Conservation (phyloP, 2,888 invertebrate genomes). For the Horisme vitalbata region DNA sequence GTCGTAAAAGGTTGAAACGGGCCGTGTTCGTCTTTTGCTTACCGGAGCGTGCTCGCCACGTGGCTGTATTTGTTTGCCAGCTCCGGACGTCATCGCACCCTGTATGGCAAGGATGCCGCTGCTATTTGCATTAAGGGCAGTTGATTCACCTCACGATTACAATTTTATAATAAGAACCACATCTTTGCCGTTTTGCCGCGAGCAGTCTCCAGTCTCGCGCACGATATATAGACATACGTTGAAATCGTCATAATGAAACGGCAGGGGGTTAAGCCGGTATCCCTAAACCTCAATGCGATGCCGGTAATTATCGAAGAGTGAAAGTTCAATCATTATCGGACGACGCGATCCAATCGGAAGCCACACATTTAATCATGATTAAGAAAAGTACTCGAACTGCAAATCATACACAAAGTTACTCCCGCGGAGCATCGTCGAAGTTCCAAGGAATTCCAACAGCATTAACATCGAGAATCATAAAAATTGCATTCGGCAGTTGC, state of each 20-base stretch:
- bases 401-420: constrained; percentile 40
- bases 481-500: constrained; percentile 33
- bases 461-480: constrained; percentile 33
- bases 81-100: constrained; percentile 66
- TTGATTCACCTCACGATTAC: constrained; percentile 54
- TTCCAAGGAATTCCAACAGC: constrained; percentile 24
- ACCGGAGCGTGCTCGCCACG: constrained; percentile 61
- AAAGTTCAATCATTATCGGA: constrained; percentile 71
- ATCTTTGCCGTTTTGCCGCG: constrained; percentile 6
- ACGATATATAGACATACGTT: constrained; percentile 25
- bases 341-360: constrained; percentile 61
- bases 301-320: constrained; percentile 71
- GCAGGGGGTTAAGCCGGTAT: constrained; percentile 44
- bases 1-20: constrained; percentile 81
- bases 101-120: constrained; percentile 64
- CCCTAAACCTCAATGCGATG: constrained; percentile 42
- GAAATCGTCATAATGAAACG: constrained; percentile 29
- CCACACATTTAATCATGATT: constrained; percentile 65
- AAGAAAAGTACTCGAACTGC: constrained; percentile 48
- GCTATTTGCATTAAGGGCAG: constrained; percentile 64
- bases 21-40: constrained; percentile 69
- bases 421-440: constrained; percentile 1
- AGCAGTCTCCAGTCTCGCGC: constrained; percentile 1
- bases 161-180: constrained; percentile 30
- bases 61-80: constrained; percentile 67